Evolutionary conservation across 2,113 vertebrate species (phyloP), one percentile per base, ranked within the genome.

Genomic region (Tetrao urogallus): DNA sequence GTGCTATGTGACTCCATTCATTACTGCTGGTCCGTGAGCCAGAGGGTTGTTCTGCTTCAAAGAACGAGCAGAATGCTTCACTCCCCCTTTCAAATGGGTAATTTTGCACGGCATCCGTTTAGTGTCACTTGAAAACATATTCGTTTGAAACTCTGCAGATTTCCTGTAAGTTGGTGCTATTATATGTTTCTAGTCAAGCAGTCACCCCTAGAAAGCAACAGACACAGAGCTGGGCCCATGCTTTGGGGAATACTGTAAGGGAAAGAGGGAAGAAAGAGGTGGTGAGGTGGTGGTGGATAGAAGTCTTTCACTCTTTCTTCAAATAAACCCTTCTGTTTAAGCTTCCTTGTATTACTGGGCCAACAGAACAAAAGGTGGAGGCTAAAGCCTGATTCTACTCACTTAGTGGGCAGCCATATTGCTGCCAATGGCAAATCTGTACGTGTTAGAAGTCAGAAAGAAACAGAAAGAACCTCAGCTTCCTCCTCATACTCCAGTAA

Each of bases 21-120:
- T 91, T 92, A 65, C 57, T 32, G 85, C 88, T 81, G 90, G 3
- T 78, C n/a, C 0, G 0, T 0, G 30, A 94, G 86, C 88, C 90
- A 92, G 86, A 36, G 8, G 65, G 70, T 90, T 83, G 95, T 95
- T 96, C 93, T 92, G 94, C 93, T 90, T 86, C 88, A 83, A 9
- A 90, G 88, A 72, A 45, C 88, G 89, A 92, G 82, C 43, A 88
- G 82, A 92, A 88, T 40, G 1, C 65, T 88, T 67, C 50, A 11
- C n/a, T 92, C 52, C 25, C 50, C 47, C 43, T 71, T 67, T 64
- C 57, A 60, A 57, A 83, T 8, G 13, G 0, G 5, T 38, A 74
- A 14, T 77, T 87, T 88, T 81, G 47, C 79, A 92, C 56, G 30
- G 47, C 30, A 57, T 30, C 48, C 1, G 0, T 22, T 91, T 10